Conservation (phyloP, 2,888 invertebrate genomes). For the Nebria brevicollis region DNA sequence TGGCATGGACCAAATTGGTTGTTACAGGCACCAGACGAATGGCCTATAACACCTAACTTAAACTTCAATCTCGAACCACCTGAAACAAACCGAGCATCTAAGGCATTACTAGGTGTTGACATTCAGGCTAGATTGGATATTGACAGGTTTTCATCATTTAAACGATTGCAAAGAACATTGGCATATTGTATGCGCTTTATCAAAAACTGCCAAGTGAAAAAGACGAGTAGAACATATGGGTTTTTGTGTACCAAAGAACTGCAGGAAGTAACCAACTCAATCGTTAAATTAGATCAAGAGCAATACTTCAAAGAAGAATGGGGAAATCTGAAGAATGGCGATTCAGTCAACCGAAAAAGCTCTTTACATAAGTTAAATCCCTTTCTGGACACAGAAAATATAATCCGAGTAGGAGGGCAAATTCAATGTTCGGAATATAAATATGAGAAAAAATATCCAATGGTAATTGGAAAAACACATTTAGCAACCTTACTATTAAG, state of each 20-base stretch:
- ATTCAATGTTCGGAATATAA: neutral
- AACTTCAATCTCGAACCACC: no score
- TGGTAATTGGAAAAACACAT: neutral
- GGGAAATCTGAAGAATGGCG: neutral
- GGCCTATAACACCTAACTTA: slow-evolving; percentile 7
- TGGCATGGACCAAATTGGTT: slow-evolving; percentile 4
- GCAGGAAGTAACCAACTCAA: neutral
- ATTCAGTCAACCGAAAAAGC: neutral
- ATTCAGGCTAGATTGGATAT: neutral
- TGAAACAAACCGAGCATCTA: no score
- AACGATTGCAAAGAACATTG: neutral
- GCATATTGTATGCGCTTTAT: neutral
- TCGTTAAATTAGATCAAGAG: slow-evolving; percentile 7
- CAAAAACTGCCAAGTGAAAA: neutral
- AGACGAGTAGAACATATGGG: neutral
- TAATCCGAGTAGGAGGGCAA: slow-evolving; percentile 15
- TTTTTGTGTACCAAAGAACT: neutral
- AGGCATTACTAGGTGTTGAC: no score
- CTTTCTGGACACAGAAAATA: slow-evolving; percentile 10
- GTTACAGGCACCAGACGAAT: neutral
- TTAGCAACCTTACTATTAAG: neutral
- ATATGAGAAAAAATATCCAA: slow-evolving; percentile 22
- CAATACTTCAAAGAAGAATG: slow-evolving; percentile 12
- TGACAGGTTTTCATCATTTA: slow-evolving; percentile 2
- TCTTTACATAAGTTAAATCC: neutral